Evolutionary conservation across 2,113 vertebrate genomes (phyloP).

Genomic region (Baryphthengus martii): DNA sequence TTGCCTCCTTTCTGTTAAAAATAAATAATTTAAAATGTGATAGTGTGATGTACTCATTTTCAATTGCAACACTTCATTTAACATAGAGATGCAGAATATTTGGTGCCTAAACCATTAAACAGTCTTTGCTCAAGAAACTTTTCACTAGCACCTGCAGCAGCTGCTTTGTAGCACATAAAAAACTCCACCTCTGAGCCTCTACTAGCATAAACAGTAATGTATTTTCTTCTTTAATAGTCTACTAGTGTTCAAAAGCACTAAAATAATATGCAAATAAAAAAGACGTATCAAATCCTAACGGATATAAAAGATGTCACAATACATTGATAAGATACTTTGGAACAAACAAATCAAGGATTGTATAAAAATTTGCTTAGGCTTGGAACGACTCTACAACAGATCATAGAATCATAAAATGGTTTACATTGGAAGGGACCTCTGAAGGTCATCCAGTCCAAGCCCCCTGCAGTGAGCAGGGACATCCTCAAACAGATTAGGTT

Average conservation of each 20-base stretch:
- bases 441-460: too few relatives aligned
- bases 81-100: not conserved
- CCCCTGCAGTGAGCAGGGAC: too few relatives aligned
- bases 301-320: not conserved
- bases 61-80: not conserved
- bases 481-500: too few relatives aligned
- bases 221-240: not conserved
- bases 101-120: not conserved
- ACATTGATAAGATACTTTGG: not conserved
- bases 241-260: not conserved
- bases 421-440: too few relatives aligned
- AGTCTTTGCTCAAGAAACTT: not conserved
- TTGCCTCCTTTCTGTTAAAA: not conserved
- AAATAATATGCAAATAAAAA: not conserved
- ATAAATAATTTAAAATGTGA: not conserved
- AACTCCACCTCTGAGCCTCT: not conserved
- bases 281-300: not conserved
- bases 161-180: not conserved
- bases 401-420: too few relatives aligned
- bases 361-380: not conserved
- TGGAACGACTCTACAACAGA: not conserved
- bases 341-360: not conserved
- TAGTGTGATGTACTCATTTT: not conserved
- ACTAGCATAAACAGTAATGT: not conserved
- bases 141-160: not conserved